Evolutionary conservation across 2,888 invertebrate genomes (phyloP), one percentile per base, ranked within the genome.

Genomic region (Stenotaenia linearis): DNA sequence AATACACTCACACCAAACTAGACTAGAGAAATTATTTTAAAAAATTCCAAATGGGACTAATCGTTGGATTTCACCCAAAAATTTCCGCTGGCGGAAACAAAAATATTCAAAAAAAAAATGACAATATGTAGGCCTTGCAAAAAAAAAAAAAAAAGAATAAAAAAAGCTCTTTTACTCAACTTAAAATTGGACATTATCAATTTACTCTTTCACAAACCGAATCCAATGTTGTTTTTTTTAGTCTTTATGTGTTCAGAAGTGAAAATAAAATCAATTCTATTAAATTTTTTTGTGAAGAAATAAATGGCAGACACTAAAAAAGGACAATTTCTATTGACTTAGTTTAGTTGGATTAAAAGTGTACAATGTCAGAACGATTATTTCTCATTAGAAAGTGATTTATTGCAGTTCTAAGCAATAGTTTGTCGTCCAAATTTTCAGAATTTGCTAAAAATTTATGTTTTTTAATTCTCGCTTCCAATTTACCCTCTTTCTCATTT

Each of bases 1-100:
- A 69, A 69, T 28, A 69, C 69, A 69, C 69, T 69, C 69, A 69
- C 69, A 69, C 69, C 69, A 69, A 69, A 69, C 9, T 69, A 28
- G 69, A 25, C 25, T 69, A 28, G 23, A 69, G 25, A 69, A 69
- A 50, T 50, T 50, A 50, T 50, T 69, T 69, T 69, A 69, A 25
- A 69, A 69, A 23, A 69, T 28, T 69, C 25, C 28, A 28, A 25
- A 69, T 28, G 69, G 69, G 69, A 23, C 23, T 25, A 69, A 69
- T 12, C 15, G 25, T 69, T 69, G 25, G 25, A 69, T 69, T 69
- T 69, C 15, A 69, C 69, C 28, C 25, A 69, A 69, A 28, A 25
- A 9, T 69, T 69, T 69, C 69, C 69, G 69, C 69, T 69, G 69
- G 69, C 69, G 69, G 69, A 69, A 69, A 50, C 15, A 50, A 50